phyloP scores from a whole-genome alignment of 2,888 invertebrate species.

The Drosophila rellima region DNA sequence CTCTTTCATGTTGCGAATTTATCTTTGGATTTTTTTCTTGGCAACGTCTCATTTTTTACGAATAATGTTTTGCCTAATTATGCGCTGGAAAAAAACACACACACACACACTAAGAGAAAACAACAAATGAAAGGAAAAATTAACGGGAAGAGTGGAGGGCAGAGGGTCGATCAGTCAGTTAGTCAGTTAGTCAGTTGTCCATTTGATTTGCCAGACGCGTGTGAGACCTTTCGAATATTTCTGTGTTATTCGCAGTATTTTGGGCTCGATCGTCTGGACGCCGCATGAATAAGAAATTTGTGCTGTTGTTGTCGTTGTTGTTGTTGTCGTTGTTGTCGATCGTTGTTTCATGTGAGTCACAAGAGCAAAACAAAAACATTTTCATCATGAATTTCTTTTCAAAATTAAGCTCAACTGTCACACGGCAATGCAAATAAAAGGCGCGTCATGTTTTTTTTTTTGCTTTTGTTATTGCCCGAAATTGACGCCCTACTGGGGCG shows the following conservation, averaged over 20 bases:
- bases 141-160: neutral
- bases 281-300: constrained; percentile 69
- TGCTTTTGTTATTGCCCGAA: constrained; percentile 19
- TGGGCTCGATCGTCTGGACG: constrained; percentile 66
- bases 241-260: constrained; percentile 24
- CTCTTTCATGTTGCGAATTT: constrained; percentile 74
- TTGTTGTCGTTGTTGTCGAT: constrained; percentile 6
- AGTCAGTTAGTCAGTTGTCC: constrained; percentile 63
- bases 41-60: constrained; percentile 61
- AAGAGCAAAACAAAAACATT: constrained; percentile 43
- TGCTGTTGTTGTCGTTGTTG: constrained; percentile 15
- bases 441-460: constrained; percentile 50
- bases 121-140: constrained; percentile 42
- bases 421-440: constrained; percentile 71
- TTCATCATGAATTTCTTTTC: constrained; percentile 68
- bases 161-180: constrained; percentile 30
- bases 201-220: constrained; percentile 81
- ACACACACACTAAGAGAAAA: constrained; percentile 1
- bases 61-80: constrained; percentile 68
- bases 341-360: constrained; percentile 54
- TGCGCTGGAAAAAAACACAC: constrained; percentile 62
- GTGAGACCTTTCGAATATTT: constrained; percentile 77
- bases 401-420: constrained; percentile 70
- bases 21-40: constrained; percentile 43
- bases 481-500: constrained; percentile 13